These are phyloP conservation scores for Eptesicus fuscus DNA, from an alignment of 2,113 vertebrate species.

Conservation along the genomic window DNA sequence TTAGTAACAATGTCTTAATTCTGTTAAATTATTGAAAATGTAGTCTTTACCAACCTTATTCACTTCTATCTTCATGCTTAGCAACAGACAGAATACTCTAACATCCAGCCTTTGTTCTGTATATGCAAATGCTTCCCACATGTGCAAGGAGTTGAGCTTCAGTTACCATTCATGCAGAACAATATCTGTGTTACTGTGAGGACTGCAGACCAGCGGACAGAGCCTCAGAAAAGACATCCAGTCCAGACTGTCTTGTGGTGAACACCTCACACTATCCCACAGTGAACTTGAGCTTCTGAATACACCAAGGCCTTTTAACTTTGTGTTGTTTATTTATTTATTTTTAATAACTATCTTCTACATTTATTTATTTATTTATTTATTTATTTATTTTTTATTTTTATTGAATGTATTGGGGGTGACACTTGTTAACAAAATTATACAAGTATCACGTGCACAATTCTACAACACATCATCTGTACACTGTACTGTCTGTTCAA, in stretches of 20 bases:
- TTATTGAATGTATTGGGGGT: neutral
- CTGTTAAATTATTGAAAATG: slow-evolving; percentile 15
- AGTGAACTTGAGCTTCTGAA: neutral
- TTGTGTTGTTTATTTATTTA: neutral
- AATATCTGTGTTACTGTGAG: neutral
- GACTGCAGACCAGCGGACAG: neutral
- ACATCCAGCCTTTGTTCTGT: neutral
- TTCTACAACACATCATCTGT: neutral
- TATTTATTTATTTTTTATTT: neutral
- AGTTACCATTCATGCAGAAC: neutral
- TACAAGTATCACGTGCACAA: neutral
- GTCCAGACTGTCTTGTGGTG: neutral
- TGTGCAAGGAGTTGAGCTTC: neutral
- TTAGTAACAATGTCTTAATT: neutral
- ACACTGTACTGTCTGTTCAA: neutral
- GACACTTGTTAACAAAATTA: neutral
- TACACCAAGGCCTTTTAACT: neutral
- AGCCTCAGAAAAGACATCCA: neutral
- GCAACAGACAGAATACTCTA: neutral
- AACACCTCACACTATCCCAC: neutral
- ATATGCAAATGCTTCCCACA: neutral
- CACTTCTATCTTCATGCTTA: neutral
- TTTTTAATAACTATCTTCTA: neutral
- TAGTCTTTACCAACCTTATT: neutral
- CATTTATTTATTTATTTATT: neutral